phyloP scores from a whole-genome alignment of 2,797 vertebrate species.

The Lates japonicus region DNA sequence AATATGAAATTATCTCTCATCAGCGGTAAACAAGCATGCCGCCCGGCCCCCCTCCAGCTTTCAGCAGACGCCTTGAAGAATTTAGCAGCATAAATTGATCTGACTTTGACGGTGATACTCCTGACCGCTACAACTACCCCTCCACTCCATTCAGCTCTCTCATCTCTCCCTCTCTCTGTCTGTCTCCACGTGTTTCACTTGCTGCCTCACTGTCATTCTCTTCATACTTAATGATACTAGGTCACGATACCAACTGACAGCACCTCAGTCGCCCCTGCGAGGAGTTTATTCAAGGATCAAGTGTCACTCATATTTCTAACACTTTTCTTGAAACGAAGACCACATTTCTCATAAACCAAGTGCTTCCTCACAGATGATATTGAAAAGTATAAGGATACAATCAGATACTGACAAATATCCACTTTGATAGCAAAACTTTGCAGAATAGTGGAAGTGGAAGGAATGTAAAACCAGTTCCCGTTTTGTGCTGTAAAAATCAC shows the following conservation, averaged over 20 bases:
- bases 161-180: background rate
- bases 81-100: slow-evolving; percentile 64
- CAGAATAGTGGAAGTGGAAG: background rate
- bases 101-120: slow-evolving; percentile 50
- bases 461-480: too few species aligned
- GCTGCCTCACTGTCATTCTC: slow-evolving; percentile 27
- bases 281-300: slow-evolving; percentile 6
- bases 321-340: slow-evolving; percentile 18
- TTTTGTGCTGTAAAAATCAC: too few species aligned
- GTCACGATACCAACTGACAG: slow-evolving; percentile 27
- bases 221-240: slow-evolving; percentile 28
- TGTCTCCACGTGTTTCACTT: slow-evolving; percentile 22
- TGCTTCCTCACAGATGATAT: background rate
- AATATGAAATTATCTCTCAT: slow-evolving; percentile 90
- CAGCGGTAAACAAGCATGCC: slow-evolving; percentile 83
- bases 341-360: slow-evolving; percentile 7
- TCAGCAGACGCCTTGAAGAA: slow-evolving; percentile 79
- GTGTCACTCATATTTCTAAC: slow-evolving; percentile 1
- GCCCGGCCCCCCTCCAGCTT: slow-evolving; percentile 79
- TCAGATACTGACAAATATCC: too few species aligned
- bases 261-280: background rate
- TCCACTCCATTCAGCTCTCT: background rate
- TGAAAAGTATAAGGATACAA: background rate
- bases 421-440: background rate
- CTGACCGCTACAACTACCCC: slow-evolving; percentile 2